A percentile compares a stretch with the other conserved stretches of the same genome.
These are phyloP conservation scores for Auanema freiburgensis DNA, from an alignment of 2,888 invertebrate genomes.

Conservation along the genomic window DNA sequence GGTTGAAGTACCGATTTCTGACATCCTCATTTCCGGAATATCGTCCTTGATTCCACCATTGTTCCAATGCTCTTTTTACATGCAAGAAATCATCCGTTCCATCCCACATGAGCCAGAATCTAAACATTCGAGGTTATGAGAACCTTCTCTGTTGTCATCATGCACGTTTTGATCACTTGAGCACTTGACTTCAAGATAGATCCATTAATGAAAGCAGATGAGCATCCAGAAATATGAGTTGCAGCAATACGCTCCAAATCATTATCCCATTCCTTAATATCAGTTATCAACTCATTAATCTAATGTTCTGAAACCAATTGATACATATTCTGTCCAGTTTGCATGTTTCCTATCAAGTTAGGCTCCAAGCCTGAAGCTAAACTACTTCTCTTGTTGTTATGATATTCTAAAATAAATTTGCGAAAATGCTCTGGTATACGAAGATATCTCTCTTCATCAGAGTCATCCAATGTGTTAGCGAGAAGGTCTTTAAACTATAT, in stretches of 20 bases:
- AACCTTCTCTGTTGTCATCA: conserved; percentile 1
- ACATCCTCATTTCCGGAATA: conserved; percentile 31
- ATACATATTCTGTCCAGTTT: conserved; percentile 39
- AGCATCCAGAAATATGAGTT: conserved; percentile 29
- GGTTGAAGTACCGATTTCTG: conserved; percentile 32
- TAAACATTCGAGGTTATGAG: conserved; percentile 5
- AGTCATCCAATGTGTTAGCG: too few relatives aligned
- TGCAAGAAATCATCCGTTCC: conserved; percentile 29
- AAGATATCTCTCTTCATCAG: too few relatives aligned
- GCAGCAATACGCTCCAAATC: conserved; percentile 29
- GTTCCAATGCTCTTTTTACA: conserved; percentile 33
- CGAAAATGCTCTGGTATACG: too few relatives aligned
- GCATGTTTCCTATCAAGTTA: conserved; percentile 36
- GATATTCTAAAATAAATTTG: conserved; percentile 1
- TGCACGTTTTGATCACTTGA: conserved; percentile 37
- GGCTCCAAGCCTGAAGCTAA: conserved; percentile 34
- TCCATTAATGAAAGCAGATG: conserved; percentile 31
- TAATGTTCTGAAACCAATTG: conserved; percentile 23
- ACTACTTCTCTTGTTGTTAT: conserved; percentile 35
- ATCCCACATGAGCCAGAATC: conserved; percentile 37
- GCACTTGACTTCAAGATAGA: conserved; percentile 30
- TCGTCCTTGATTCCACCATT: conserved; percentile 41
- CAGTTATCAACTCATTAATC: not conserved
- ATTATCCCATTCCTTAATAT: conserved; percentile 35
- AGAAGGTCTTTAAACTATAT: too few relatives aligned